Evolutionary conservation across 2,113 vertebrate genomes (phyloP).

Genomic region (Nematolebias whitei): DNA sequence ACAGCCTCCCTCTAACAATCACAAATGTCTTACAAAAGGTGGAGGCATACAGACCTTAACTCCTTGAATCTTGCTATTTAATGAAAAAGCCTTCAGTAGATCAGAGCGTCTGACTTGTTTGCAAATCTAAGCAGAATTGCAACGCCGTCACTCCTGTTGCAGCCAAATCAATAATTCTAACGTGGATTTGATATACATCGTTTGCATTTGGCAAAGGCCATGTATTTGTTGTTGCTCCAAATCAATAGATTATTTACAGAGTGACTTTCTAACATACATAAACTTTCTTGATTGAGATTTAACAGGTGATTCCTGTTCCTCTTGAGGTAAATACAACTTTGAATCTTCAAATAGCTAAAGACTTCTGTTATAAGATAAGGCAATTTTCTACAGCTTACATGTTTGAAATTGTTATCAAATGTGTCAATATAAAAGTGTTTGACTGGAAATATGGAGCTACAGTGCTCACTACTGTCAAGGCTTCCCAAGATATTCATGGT

Average conservation of each 20-base stretch:
- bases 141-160: slow-evolving; percentile 26
- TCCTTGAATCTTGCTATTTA: slow-evolving; percentile 31
- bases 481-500: no score
- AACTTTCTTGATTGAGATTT: background rate
- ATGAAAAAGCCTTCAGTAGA: slow-evolving; percentile 8
- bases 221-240: slow-evolving; percentile 19
- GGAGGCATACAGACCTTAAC: slow-evolving; percentile 14
- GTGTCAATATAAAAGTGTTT: no score
- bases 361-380: background rate
- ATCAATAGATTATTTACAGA: slow-evolving; percentile 40
- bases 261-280: slow-evolving; percentile 8
- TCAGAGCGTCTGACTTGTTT: slow-evolving; percentile 19
- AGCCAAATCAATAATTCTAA: slow-evolving; percentile 52
- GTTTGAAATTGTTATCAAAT: no score
- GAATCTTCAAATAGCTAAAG: background rate
- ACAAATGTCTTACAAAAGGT: slow-evolving; percentile 31
- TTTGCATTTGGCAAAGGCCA: slow-evolving; percentile 57
- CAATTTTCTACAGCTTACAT: background rate
- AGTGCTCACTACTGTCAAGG: no score
- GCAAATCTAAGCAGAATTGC: slow-evolving; percentile 24
- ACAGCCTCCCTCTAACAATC: slow-evolving; percentile 38
- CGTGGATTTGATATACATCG: slow-evolving; percentile 52
- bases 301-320: background rate
- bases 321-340: background rate
- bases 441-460: no score